Evolutionary conservation across 2,797 vertebrate genomes (phyloP).

Genomic region (Rhynchonycteris naso): DNA sequence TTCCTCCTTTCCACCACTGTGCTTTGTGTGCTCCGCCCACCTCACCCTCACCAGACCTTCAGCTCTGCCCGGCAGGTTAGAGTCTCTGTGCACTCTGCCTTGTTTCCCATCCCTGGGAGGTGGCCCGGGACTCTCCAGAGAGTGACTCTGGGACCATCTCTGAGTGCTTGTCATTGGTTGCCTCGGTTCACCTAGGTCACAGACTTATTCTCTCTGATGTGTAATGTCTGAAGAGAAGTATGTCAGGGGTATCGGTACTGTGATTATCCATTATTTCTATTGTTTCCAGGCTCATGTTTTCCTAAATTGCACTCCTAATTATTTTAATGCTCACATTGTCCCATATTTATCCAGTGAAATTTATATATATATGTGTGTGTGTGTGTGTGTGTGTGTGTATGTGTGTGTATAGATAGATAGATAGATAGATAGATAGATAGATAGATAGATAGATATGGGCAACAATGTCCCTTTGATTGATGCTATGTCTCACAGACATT

Average conservation of each 20-base stretch:
- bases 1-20: too few relatives aligned
- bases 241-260: rapidly evolving
- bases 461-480: too few relatives aligned
- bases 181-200: rapidly evolving
- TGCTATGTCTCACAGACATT: background rate
- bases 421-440: too few relatives aligned
- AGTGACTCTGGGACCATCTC: rapidly evolving
- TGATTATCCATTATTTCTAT: rapidly evolving
- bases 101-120: background rate
- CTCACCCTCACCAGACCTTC: too few relatives aligned
- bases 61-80: background rate
- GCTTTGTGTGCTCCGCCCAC: background rate
- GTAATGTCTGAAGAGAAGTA: background rate
- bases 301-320: background rate
- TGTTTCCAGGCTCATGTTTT: background rate
- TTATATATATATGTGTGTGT: too few relatives aligned
- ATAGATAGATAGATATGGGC: too few relatives aligned
- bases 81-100: rapidly evolving
- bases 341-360: background rate
- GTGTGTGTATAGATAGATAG: too few relatives aligned
- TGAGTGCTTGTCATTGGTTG: background rate
- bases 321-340: background rate
- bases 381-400: too few relatives aligned
- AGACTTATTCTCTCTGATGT: background rate
- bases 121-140: too few relatives aligned